Base-by-base conservation (phyloP, 2,888 invertebrate species). In the Thyatira batis region DNA sequence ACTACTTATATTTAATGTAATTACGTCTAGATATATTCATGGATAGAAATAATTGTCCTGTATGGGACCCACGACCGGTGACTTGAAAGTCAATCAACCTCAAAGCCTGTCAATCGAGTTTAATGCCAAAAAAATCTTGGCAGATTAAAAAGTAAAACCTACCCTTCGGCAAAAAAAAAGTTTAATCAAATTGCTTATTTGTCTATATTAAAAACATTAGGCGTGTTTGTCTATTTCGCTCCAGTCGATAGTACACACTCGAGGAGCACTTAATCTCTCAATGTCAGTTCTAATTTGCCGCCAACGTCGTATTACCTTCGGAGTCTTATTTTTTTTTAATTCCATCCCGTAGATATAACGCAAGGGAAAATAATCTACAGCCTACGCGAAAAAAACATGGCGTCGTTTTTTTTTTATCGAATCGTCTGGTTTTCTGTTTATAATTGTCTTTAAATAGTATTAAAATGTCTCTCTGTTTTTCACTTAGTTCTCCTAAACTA, bases 241-340 rank as follows among this genome's bases (percentile, higher is more conserved):
- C 63, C 63, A 46, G 48, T 17, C 27, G 48, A 27, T 27, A 84
- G 76, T 76, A 81, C 80, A 79, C 78, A 82, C 79, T 80, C 80
- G 72, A 81, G 80, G 63, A 71, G 78, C 81, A 83, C 87, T 86
- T 91, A 90, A 92, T 92, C 87, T 89, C 87, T 92, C 91, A 91
- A 86, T 87, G 91, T 92, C 91, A 83, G 85, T 82, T 83, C 89
- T 91, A 90, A 92, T 92, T 92, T 92, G 84, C 80, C 77, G 75
- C 79, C 71, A 75, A 87, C 83, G 80, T 92, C 91, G 83, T 80
- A 85, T 91, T 92, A 89, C 90, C 80, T 87, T 83, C 82, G 76
- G 76, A 82, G 85, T 82, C 83, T 87, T 89, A 89, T 91, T 87
- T 90, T 90, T 89, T 85, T 71, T 81, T 82, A 82, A 74, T 76